Base-by-base conservation (phyloP, 2,888 invertebrate genomes). In the Geotrupes spiniger region DNA sequence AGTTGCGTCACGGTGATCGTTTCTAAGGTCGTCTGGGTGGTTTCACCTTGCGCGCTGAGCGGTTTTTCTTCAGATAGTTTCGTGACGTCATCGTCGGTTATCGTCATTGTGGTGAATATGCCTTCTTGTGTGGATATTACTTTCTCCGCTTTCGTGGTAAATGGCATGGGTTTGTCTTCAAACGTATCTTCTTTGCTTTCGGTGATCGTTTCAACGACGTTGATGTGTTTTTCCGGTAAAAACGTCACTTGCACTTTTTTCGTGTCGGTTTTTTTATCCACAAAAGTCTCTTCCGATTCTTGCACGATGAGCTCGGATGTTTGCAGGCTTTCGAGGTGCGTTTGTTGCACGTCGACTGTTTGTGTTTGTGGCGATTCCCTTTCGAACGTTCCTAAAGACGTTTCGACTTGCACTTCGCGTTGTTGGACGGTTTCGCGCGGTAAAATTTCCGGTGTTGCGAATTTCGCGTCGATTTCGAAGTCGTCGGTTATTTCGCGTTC, bases 271-370 rank as follows among this genome's bases (percentile, higher is more conserved):
- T 72, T 66, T 50, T 68, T 67, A 17, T 61, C 46, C 5, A 47
- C 52, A 37, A 75, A 69, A 21, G 59, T 59, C 12, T 53, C 60
- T 68, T 74, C 75, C 25, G 63, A 66, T 61, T 81, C 81, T 42
- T 74, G 74, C 4, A 73, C 60, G 33, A 76, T 56, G 17, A 76
- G 66, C 67, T 79, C 76, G 1, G 74, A 74, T 4, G 77, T 74
- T 36, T 70, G 68, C 10, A 81, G 50, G 53, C 78, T 66, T 63
- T 78, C 76, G 11, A 56, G 49, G 37, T 44, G 54, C 8, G 33
- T 51, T 52, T 72, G 72, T 9, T 65, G 65, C 27, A 72, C 40
- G 50, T 71, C 71, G 3, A 76, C 75, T 9, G 51, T 62, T 69
- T 74, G 65, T 74, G 74, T 56, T 72, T 67, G 12, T 72, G 65